Base-by-base conservation (phyloP, 2,888 invertebrate genomes). In the Eilema caniola region DNA sequence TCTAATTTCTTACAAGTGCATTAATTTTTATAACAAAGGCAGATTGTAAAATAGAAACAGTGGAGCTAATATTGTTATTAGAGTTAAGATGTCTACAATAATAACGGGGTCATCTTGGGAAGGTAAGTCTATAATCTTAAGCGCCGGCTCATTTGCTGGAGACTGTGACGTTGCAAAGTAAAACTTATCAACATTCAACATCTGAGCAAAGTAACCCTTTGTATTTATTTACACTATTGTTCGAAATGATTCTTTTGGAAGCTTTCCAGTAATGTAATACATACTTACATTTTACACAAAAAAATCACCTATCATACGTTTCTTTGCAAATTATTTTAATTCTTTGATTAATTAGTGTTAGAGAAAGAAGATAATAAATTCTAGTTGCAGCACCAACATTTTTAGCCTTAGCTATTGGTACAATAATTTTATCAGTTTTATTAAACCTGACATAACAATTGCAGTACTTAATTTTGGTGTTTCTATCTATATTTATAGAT, bases 101-200 rank as follows among this genome's bases (percentile, higher is more conserved):
- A 75, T 89, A 75, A 75, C 86, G 59, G 86, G 89, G 11, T 83
- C 89, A 25, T 89, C 92, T 20, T 93, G 93, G 92, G 93, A 93
- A 90, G 93, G 93, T 93, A 71, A 67, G 85, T 74, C 47, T 24
- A 63, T 53, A 28, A 67, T 62, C 23, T 61, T 62, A 47, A 57
- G 41, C 71, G 70, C 71, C 77, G 79, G 81, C 80, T 71, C 63
- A 71, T 62, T 72, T 72, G n/a, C 61, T 72, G 23, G 67, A 71
- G 64, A 59, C 63, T 72, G 74, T 81, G 80, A 80, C 81, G 80
- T 82, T 83, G 86, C 80, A 82, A 33, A 47, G 37, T 74, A 56
- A 47, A 63, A 69, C 5, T 60, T 61, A 60, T 67, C 67, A 60
- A 47, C 23, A 53, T 53, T 67, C 67, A 60, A 47, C 23, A 53